Percentiles rank a stretch among this genome's conserved stretches.
These are phyloP conservation scores for Cydia strobilella DNA, from an alignment of 1,140 invertebrate species.

Conservation along the genomic window DNA sequence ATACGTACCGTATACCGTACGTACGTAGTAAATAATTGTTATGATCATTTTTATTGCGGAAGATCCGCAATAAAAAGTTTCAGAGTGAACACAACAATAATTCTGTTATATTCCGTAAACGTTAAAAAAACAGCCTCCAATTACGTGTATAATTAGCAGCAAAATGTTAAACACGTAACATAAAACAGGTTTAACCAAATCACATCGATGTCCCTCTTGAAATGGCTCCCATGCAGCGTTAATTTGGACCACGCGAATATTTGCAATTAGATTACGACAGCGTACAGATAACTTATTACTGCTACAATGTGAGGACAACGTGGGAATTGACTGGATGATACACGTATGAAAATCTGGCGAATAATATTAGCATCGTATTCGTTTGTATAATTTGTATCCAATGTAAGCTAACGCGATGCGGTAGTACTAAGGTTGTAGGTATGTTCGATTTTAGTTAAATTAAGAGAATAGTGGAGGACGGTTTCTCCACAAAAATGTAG, in stretches of 20 bases:
- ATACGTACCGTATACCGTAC: no score
- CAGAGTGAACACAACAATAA: no score
- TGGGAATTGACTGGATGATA: background rate
- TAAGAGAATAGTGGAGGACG: no score
- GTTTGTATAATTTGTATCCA: no score
- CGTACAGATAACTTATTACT: conserved; percentile 14
- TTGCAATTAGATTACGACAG: conserved; percentile 26
- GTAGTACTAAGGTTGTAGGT: no score
- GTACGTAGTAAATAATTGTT: no score
- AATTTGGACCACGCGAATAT: conserved; percentile 21
- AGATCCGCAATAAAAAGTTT: no score
- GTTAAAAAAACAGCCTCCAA: background rate
- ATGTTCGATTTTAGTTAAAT: no score
- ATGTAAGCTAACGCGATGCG: no score
- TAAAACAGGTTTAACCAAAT: conserved; percentile 22
- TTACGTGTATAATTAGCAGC: conserved; percentile 3
- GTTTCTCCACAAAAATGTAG: no score
- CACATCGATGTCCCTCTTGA: conserved; percentile 28
- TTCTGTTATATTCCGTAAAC: no score
- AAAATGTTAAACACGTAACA: conserved; percentile 13
- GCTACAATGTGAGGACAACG: background rate
- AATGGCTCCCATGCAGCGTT: conserved; percentile 15
- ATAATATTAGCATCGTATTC: background rate
- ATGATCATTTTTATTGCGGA: no score
- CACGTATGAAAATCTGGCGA: background rate